phyloP scores from a whole-genome alignment of 2,888 invertebrate genomes.

The Eutolmus rufibarbis region DNA sequence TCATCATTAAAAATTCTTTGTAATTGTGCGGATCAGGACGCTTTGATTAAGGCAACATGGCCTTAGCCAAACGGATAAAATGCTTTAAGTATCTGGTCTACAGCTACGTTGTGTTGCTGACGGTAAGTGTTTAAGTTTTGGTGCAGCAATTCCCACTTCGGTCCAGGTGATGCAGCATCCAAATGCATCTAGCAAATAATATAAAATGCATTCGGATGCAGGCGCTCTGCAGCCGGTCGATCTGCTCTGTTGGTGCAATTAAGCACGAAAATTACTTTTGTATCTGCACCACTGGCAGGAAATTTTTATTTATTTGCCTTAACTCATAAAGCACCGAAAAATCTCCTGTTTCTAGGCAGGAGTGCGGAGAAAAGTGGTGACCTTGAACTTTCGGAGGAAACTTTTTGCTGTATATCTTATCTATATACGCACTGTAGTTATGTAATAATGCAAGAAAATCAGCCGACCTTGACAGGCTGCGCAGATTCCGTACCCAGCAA shows the following conservation, averaged over 20 bases:
- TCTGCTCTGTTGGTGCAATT: not conserved
- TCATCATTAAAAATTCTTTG: not conserved
- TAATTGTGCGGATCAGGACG: not conserved
- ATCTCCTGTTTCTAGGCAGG: not conserved
- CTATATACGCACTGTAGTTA: constrained; percentile 6
- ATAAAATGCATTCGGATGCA: not conserved
- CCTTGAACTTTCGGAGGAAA: constrained; percentile 26
- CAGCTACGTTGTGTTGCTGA: constrained; percentile 61
- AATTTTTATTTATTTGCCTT: not conserved
- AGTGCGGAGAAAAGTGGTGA: not conserved
- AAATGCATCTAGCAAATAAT: not conserved
- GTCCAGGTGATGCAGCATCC: not conserved
- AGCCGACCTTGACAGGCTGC: constrained; percentile 26
- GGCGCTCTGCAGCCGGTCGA: not conserved
- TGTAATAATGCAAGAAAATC: constrained; percentile 34
- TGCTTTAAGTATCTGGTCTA: constrained; percentile 63
- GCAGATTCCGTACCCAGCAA: constrained; percentile 20
- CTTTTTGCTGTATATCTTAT: constrained; percentile 12
- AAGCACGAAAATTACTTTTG: not conserved
- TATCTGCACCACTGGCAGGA: not conserved
- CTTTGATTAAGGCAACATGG: constrained; percentile 52
- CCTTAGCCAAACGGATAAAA: constrained; percentile 61
- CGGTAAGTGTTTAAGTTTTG: constrained; percentile 58
- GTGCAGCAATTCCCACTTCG: not conserved
- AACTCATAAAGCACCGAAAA: not conserved